Evolutionary conservation across 2,888 invertebrate species (phyloP), one percentile per base, ranked within the genome.

Genomic region (Macrophya annulata): DNA sequence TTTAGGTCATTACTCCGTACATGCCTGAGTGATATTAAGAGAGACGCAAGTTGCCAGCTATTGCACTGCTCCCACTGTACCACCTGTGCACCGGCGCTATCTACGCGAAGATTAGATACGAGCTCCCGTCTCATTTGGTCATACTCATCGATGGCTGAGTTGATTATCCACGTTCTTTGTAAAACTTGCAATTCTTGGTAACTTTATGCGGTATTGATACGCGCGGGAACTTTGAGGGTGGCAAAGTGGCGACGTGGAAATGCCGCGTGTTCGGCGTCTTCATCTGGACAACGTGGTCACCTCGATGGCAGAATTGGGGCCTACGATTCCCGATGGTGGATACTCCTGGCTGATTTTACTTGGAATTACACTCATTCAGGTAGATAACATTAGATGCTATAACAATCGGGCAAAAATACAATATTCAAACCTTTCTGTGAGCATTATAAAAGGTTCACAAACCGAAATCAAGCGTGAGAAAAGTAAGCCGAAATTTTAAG

Each of bases 331-430:
- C 1, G 96, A 96, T 89, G 96, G 96, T 0, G 96, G 96, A 2
- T 96, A 96, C 89, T 96, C 96, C 0, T 96, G 96, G 96, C 89
- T 96, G 77, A 95, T 96, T 88, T 94, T 96, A 82, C 89, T 94
- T 62, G 95, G 95, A 17, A 95, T 95, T 51, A 93, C 95, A 87
- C 93, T 96, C 87, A 95, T 96, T 90, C 95, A 96, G 93, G 94
- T 96, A 90, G 93, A 88, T 86, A n/a, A n/a, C 21, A 45, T 76
- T 96, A 90, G 93, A 88, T 86, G 15, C 45, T 55, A 37, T 31
- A 17, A n/a, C 6, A 37, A 77, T 17, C 8, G 4, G 17, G 12
- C 40, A 48, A 21, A 12, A 5, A 45, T 10, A 15, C 5, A 17
- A 37, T 37, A 55, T 17, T 31, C 25, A 25, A 43, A 21, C 25